Conservation (phyloP, 2,113 vertebrate species). For the Chrysemys picta region DNA sequence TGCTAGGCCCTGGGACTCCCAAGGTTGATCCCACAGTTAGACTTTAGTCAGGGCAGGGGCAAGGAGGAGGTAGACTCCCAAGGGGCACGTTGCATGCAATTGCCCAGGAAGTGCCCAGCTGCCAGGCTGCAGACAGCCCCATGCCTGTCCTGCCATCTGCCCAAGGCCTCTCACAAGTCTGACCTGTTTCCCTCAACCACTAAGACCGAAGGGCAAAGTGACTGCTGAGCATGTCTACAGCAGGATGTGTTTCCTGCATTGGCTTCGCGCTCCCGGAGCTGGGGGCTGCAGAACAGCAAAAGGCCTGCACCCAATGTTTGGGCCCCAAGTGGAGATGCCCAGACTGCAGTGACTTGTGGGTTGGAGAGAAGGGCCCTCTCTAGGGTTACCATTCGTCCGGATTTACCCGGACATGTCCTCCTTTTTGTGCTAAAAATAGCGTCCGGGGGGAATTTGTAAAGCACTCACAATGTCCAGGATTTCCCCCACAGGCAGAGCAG, state of each 20-base stretch:
- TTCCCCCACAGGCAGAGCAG: no score
- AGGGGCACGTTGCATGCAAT: neutral
- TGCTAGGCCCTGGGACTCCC: neutral
- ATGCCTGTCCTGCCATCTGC: neutral
- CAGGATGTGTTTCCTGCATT: neutral
- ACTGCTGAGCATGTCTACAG: neutral
- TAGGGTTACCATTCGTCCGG: no score
- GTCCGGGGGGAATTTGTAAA: no score
- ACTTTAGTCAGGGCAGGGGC: neutral
- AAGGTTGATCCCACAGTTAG: neutral
- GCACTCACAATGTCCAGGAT: no score
- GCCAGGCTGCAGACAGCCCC: neutral
- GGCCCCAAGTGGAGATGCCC: no score
- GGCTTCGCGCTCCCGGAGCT: neutral
- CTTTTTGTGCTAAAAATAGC: no score
- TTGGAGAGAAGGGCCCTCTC: fast-evolving
- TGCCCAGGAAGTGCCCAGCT: neutral
- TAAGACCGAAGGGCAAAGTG: fast-evolving
- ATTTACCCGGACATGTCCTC: no score
- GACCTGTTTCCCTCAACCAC: neutral
- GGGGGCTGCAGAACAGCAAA: neutral
- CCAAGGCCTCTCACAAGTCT: neutral
- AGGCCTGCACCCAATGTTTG: no score
- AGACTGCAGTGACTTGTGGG: no score
- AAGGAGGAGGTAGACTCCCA: neutral